Base-by-base conservation (phyloP, 2,888 invertebrate genomes). In the Phortica okadai region DNA sequence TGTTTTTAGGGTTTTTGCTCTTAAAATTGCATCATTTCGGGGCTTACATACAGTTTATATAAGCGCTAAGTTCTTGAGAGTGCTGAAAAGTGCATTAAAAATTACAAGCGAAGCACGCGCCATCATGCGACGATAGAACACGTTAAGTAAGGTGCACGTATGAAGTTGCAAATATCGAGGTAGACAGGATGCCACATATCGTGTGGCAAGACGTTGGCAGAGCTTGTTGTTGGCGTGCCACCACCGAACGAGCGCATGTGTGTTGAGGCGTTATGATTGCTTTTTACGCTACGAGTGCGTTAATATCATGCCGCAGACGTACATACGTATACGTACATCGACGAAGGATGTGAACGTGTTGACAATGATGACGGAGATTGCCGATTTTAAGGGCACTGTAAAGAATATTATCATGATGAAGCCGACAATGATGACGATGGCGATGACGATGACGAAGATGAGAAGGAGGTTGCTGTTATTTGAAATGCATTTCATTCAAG, bases 11-110 rank as follows among this genome's bases (percentile, higher is more conserved):
- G 0, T 50, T 50, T 14, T 50, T 50, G 2, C 50, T 56, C 16
- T 50, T 56, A 11, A 33, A 44, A 14, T 73, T 6, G n/a, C 42
- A 16, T 14, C 10, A 45, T 45, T 45, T 8, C 10, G 45, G 6
- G 6, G 45, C 45, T 45, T 50, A 6, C 50, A 11, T 50, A 8
- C 14, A 2, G 14, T 8, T 14, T 50, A 6, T 14, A 6, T 2
- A 11, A 11, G 50, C 50, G 50, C 50, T 64, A 56, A 56, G 66
- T 21, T 21, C 62, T 62, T 62, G 75, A 78, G 76, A 4, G 33
- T 67, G 79, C 67, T 81, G 77, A 79, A 82, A 80, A 81, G 80
- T 81, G 77, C 80, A 82, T 80, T 73, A 74, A 33, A 79, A 74
- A 76, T 78, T 77, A 74, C 79, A 76, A 74, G 75, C 75, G 76